Base-by-base conservation (phyloP, 2,888 invertebrate genomes). In the Scaptomyza polygonia region DNA sequence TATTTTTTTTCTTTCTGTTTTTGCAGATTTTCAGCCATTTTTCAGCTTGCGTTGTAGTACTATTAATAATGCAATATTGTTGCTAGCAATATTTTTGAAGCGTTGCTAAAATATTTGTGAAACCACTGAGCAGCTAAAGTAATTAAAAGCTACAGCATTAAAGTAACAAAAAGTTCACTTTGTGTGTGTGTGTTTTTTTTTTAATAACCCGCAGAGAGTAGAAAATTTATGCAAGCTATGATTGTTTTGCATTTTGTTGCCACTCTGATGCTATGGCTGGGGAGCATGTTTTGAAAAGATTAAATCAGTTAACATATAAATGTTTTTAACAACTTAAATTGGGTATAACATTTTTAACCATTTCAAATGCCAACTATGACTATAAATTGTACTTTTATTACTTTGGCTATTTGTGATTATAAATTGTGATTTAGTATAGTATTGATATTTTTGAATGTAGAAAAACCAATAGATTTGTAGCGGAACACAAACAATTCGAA, bases 81-180 rank as follows among this genome's bases (percentile, higher is more conserved):
- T 61, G 42, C 29, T 57, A 25, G 63, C 25, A 56, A 53, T 53
- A 74, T 71, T 77, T 77, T 74, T 67, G 48, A 59, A 67, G 69
- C 59, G 55, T 61, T 75, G 53, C 44, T 49, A 67, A 78, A 74
- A 75, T 72, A 78, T 77, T 74, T 77, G 59, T 47, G 21, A 54
- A 61, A 5, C 52, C 59, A 44, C 36, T 51, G 34, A 14, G 27
- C 51, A 53, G 27, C 63, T 67, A 56, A 70, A 78, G 66, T 82
- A 74, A 82, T 83, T 78, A 78, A 79, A 73, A 53, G n/a, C 25
- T 16, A 45, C 9, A 18, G 32, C 21, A 25, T 43, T 49, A 57
- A 56, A 48, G 16, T 12, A 55, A 48, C 53, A 53, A 49, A 52
- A 29, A 39, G 12, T 25, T 8, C 14, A 14, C 8, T 51, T 63